Conservation (phyloP, 2,113 vertebrate species). For the Leptosomus discolor region DNA sequence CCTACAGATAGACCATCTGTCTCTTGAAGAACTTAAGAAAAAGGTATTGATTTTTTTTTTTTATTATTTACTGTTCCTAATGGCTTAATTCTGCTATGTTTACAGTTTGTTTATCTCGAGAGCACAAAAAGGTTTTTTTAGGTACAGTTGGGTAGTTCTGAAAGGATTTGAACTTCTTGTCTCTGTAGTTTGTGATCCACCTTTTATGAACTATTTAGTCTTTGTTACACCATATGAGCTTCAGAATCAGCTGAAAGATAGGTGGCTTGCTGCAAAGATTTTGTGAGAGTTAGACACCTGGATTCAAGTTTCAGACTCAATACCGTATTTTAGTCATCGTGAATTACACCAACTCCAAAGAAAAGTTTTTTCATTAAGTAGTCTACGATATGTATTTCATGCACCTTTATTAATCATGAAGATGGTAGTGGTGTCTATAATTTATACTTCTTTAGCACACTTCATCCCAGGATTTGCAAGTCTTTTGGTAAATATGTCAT, state of each 20-base stretch:
- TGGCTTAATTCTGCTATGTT: background rate
- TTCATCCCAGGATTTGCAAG: background rate
- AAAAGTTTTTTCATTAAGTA: background rate
- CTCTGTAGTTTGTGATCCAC: background rate
- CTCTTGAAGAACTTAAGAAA: constrained; percentile 83
- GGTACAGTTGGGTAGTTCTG: background rate
- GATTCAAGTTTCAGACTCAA: background rate
- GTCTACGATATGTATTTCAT: background rate
- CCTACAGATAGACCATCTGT: constrained; percentile 79
- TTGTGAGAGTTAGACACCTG: background rate
- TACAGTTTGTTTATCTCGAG: background rate
- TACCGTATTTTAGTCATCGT: background rate
- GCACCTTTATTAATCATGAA: background rate
- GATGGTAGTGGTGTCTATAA: background rate
- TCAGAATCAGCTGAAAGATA: background rate
- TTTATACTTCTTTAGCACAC: background rate
- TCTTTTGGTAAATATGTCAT: background rate
- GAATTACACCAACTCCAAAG: background rate
- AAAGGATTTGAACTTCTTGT: background rate
- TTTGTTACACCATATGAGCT: background rate
- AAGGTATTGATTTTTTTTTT: constrained; percentile 74
- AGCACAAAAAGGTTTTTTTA: background rate
- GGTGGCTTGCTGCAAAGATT: background rate
- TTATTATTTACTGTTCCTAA: constrained; percentile 6
- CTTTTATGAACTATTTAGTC: background rate